phyloP scores from a whole-genome alignment of 2,888 invertebrate genomes.

The Erebia palarica region DNA sequence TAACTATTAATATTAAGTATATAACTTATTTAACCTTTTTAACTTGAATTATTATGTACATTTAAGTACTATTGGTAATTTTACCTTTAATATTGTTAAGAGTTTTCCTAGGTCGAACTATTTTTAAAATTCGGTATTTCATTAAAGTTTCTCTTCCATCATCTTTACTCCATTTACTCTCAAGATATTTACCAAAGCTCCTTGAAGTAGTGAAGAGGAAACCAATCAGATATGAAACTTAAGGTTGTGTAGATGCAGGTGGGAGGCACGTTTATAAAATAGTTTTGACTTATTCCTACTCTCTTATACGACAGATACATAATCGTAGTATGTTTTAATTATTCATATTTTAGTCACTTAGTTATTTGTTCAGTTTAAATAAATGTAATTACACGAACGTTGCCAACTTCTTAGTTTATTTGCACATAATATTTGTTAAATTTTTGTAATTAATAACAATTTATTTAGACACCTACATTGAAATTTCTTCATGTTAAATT shows the following conservation, averaged over 20 bases:
- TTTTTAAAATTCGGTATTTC: constrained; percentile 27
- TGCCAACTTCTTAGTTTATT: constrained; percentile 81
- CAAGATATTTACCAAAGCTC: constrained; percentile 31
- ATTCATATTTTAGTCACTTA: constrained; percentile 77
- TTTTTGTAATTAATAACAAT: constrained; percentile 76
- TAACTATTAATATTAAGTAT: constrained; percentile 28
- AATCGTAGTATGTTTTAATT: constrained; percentile 66
- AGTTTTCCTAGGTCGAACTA: constrained; percentile 38
- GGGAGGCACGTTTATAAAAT: constrained; percentile 48
- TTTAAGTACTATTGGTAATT: constrained; percentile 35
- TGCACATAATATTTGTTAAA: constrained; percentile 77
- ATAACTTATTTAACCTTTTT: constrained; percentile 36
- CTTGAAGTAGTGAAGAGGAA: constrained; percentile 20
- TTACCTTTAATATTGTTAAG: constrained; percentile 39
- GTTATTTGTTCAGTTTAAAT: constrained; percentile 77
- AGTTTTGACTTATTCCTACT: constrained; percentile 52
- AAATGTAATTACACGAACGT: constrained; percentile 77
- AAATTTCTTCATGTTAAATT: constrained; percentile 74
- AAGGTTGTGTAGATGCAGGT: constrained; percentile 63
- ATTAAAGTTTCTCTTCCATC: constrained; percentile 18
- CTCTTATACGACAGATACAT: constrained; percentile 52
- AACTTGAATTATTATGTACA: constrained; percentile 36
- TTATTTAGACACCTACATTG: constrained; percentile 77
- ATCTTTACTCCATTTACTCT: constrained; percentile 19
- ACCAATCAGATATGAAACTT: constrained; percentile 39